Percentiles rank a stretch among this genome's conserved stretches.
Evolutionary conservation across 2,797 vertebrate species (phyloP).

Genomic region (Phrynocephalus vlangalii): DNA sequence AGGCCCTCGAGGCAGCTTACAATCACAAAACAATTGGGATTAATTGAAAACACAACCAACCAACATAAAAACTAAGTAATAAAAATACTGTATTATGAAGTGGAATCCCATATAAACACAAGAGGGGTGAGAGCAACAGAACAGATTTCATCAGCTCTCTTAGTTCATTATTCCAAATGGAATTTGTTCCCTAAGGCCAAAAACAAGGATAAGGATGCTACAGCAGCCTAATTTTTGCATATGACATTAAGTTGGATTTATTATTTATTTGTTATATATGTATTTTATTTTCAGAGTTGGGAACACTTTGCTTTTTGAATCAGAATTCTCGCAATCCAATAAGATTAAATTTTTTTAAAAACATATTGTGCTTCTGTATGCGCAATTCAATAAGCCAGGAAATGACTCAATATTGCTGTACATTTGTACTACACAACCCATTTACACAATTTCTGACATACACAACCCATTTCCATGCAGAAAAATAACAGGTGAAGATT

Average conservation of each 20-base stretch:
- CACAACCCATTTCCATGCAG: no score
- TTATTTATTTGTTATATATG: neutral
- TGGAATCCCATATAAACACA: neutral
- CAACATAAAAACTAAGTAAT: neutral
- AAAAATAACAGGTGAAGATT: no score
- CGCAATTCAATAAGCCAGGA: no score
- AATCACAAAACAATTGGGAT: conserved; percentile 19
- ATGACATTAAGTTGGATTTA: neutral
- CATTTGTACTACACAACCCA: no score
- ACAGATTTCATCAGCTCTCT: neutral
- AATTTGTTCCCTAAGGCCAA: neutral
- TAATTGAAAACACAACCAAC: conserved; percentile 13
- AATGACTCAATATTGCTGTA: no score
- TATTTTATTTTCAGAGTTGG: neutral
- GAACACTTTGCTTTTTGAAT: no score
- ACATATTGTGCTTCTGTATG: no score
- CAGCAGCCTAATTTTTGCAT: neutral
- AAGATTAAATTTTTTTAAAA: no score
- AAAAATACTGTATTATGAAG: conserved; percentile 2
- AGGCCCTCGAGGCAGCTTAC: neutral
- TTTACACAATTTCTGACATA: no score
- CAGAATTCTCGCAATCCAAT: no score
- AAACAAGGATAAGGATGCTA: neutral
- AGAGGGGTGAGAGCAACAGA: neutral
- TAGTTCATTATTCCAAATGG: neutral